These are phyloP conservation scores for Nematopogon swammerdamellus DNA, from an alignment of 2,888 invertebrate species.

Conservation along the genomic window DNA sequence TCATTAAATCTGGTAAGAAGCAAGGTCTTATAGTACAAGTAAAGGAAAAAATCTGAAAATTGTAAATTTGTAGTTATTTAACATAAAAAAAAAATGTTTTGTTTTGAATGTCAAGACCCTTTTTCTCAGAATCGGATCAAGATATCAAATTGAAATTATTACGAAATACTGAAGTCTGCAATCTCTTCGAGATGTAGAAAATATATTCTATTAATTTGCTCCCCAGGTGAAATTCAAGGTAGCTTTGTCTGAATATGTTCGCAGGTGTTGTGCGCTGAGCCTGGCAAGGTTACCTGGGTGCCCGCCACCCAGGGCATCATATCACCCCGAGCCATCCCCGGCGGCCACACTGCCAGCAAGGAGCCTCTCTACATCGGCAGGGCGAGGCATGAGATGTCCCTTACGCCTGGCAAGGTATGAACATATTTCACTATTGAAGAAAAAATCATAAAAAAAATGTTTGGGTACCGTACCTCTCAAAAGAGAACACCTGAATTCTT, in stretches of 20 bases:
- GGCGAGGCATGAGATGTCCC: constrained; percentile 41
- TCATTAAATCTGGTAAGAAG: background rate
- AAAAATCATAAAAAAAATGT: too few relatives aligned
- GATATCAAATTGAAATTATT: too few relatives aligned
- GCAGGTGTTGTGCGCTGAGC: constrained; percentile 32
- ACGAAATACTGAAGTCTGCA: too few relatives aligned
- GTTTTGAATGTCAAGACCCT: too few relatives aligned
- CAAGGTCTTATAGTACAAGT: too few relatives aligned
- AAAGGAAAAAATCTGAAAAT: too few relatives aligned
- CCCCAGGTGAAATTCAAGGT: background rate
- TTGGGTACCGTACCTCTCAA: too few relatives aligned
- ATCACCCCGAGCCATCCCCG: constrained; percentile 49
- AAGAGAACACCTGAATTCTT: too few relatives aligned
- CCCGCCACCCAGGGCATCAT: constrained; percentile 42
- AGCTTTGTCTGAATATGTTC: constrained; percentile 8
- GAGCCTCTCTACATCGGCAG: constrained; percentile 54
- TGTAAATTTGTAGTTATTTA: too few relatives aligned
- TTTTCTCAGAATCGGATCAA: too few relatives aligned
- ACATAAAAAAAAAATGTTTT: background rate
- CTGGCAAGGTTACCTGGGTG: constrained; percentile 40
- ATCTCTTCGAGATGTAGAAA: too few relatives aligned
- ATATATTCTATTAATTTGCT: background rate
- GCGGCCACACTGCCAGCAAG: constrained; percentile 43
- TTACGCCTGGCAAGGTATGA: constrained; percentile 61
- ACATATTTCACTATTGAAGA: too few relatives aligned